Conservation (phyloP, 2,888 invertebrate genomes). For the Griposia aprilina region DNA sequence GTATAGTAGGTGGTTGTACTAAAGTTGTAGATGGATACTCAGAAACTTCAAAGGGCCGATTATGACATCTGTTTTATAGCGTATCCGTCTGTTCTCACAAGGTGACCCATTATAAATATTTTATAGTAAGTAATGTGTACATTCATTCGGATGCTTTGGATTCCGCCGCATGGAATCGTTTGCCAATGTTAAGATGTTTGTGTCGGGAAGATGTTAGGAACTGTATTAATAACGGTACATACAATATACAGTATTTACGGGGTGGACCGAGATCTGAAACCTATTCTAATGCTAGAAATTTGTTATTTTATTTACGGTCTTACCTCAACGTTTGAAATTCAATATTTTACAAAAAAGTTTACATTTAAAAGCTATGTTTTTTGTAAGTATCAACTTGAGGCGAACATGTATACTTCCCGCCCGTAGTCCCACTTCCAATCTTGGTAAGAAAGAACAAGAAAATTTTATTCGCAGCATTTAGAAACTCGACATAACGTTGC, state of each 20-base stretch:
- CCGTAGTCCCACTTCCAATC: no score
- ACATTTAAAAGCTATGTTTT: neutral
- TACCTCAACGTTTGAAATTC: neutral
- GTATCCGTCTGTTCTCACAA: slow-evolving; percentile 70
- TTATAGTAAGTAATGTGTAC: slow-evolving; percentile 64
- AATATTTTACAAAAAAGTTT: neutral
- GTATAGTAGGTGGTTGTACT: neutral
- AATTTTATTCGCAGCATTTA: neutral
- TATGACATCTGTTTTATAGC: slow-evolving; percentile 77
- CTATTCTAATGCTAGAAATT: no score
- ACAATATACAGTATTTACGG: no score
- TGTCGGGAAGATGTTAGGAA: slow-evolving; percentile 35
- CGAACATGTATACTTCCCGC: no score
- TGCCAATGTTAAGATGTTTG: slow-evolving; percentile 47
- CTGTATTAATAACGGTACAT: neutral
- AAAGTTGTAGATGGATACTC: slow-evolving; percentile 57
- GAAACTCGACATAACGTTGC: neutral
- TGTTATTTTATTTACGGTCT: no score
- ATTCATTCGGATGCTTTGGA: slow-evolving; percentile 61
- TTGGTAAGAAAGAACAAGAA: neutral
- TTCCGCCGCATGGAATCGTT: slow-evolving; percentile 43
- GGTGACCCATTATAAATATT: slow-evolving; percentile 70
- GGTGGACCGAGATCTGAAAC: no score
- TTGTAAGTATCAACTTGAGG: no score
- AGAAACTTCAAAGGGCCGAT: slow-evolving; percentile 74